Evolutionary conservation across 2,888 invertebrate species (phyloP).

Genomic region (Eubasilissa splendida): DNA sequence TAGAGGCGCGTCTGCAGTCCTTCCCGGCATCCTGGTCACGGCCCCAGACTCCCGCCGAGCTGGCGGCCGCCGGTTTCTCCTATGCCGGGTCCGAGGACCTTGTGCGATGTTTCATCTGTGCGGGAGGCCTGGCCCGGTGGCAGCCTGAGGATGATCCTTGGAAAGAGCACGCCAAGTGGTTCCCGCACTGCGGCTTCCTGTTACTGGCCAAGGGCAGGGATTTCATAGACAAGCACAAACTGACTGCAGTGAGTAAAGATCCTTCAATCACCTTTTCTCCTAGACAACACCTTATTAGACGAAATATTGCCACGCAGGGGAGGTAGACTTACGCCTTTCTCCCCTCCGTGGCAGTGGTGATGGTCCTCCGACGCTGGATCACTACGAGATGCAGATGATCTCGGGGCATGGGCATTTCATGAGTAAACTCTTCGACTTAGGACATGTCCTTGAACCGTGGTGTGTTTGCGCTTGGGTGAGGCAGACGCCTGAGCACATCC

Average conservation of each 20-base stretch:
- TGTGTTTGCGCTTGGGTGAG: no score
- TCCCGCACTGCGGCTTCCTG: constrained; percentile 90
- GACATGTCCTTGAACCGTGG: no score
- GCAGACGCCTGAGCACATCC: no score
- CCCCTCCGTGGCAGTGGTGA: no score
- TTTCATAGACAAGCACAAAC: constrained; percentile 75
- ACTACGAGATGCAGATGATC: no score
- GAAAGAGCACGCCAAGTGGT: constrained; percentile 96
- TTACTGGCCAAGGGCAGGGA: constrained; percentile 85
- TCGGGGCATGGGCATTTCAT: no score
- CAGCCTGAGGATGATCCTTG: constrained; percentile 92
- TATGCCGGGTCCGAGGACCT: constrained; percentile 83
- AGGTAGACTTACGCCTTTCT: no score
- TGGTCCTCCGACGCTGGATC: no score
- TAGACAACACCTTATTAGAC: no score
- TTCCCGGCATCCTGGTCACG: constrained; percentile 85
- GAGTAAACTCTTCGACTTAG: no score
- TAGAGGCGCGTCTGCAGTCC: constrained; percentile 79
- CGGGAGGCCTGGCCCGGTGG: constrained; percentile 93
- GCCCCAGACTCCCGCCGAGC: constrained; percentile 81
- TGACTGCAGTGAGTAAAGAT: not conserved
- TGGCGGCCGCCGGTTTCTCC: constrained; percentile 92
- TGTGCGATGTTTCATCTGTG: constrained; percentile 93
- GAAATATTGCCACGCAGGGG: no score
- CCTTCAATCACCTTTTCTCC: no score